Evolutionary conservation across 2,113 vertebrate species (phyloP), one percentile per base, ranked within the genome.

Genomic region (Spermophilus dauricus): DNA sequence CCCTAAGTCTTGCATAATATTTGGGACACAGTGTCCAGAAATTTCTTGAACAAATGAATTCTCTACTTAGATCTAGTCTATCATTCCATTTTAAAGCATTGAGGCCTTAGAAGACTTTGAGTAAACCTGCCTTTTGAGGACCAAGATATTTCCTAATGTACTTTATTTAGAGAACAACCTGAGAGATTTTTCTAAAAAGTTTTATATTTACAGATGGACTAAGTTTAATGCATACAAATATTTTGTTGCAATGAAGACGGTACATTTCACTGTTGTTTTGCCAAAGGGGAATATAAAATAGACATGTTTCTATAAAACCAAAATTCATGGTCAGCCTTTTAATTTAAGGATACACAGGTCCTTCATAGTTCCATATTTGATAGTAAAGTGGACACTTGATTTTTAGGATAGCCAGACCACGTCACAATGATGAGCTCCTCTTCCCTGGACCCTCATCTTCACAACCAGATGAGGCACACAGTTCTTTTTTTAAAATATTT

Each of bases 261-360:
- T 39, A 3, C 13, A 73, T 83, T 94, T 8, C 28, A 37, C 45
- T 83, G 22, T 69, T 30, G n/a, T 53, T 65, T 89, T 34, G 48
- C 8, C n/a, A 91, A 80, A 96, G 34, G 24, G 42, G 34, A 61
- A 51, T 37, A 7, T 20, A 24, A 83, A 84, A 91, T 65, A 48
- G 26, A 78, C 24, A 10, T 77, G 34, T 78, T 76, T 80, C 14
- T 94, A 42, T 76, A 86, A 92, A 95, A 92, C 3, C 2, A 20
- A 81, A 24, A 75, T 90, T 9, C 34, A 16, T 11, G 53, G 0
- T 12, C 2, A 58, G 18, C 18, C 22, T 84, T 85, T 95, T 51
- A 58, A 16, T 84, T 84, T 24, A 81, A 76, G 24, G 4, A 51
- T 48, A 0, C 4, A 26, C 0, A 7, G 20, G 9, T 39, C 11